Percentiles rank a stretch among this genome's conserved stretches.
Conservation (phyloP, 23 tunicate genomes). For the Diplosoma virens region DNA sequence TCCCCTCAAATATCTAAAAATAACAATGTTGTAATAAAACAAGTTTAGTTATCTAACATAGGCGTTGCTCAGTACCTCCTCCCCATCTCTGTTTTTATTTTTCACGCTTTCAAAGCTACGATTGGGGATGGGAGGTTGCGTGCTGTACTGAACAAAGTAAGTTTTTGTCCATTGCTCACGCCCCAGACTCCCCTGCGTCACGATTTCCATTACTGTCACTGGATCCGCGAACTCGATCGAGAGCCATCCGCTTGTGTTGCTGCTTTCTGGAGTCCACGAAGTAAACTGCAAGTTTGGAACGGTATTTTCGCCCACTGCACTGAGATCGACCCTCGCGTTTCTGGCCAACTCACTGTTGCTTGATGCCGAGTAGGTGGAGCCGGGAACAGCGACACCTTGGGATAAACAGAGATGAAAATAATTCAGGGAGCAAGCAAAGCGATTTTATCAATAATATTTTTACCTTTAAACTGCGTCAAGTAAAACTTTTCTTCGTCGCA, state of each 20-base stretch:
- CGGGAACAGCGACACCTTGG: slow-evolving; percentile 64
- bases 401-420: neutral
- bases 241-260: slow-evolving; percentile 7
- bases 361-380: slow-evolving; percentile 49
- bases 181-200: slow-evolving; percentile 60
- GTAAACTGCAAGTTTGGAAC: neutral
- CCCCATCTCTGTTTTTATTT: neutral
- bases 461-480: slow-evolving; percentile 63
- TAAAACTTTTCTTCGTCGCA: slow-evolving; percentile 55
- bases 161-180: slow-evolving; percentile 48
- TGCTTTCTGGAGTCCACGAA: slow-evolving; percentile 24
- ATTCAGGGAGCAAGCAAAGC: neutral
- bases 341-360: slow-evolving; percentile 42
- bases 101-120: slow-evolving; percentile 9
- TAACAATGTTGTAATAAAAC: no score
- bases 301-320: neutral
- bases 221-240: slow-evolving; percentile 45
- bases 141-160: slow-evolving; percentile 26
- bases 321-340: slow-evolving; percentile 46
- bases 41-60: no score
- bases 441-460: neutral
- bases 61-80: neutral
- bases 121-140: neutral
- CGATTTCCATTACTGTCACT: slow-evolving; percentile 39
- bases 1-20: slow-evolving; percentile 52